phyloP scores from a whole-genome alignment of 2,888 invertebrate genomes.

The Odontocerum albicorne region DNA sequence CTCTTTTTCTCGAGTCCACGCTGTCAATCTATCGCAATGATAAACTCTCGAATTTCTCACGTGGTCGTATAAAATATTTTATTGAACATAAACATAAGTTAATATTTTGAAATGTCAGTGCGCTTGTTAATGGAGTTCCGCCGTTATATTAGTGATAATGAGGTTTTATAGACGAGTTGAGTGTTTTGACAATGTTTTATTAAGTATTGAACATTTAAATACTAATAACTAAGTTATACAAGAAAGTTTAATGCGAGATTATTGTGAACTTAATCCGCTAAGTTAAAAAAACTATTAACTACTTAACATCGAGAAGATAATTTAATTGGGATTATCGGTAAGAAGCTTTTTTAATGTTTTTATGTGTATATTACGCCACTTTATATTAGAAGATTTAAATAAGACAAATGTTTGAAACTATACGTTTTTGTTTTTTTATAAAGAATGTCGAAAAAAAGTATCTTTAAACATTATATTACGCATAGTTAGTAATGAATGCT shows the following conservation, averaged over 20 bases:
- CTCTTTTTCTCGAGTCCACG: neutral
- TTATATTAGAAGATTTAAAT: no score
- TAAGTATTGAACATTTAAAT: constrained; percentile 1
- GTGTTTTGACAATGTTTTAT: constrained; percentile 6
- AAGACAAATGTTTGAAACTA: no score
- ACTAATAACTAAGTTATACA: no score
- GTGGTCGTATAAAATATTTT: constrained; percentile 10
- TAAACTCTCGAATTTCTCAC: constrained; percentile 15
- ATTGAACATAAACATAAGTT: neutral
- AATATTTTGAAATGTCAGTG: constrained; percentile 10
- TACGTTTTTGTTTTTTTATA: no score
- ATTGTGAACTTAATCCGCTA: neutral
- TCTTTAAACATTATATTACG: no score
- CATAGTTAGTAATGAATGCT: no score
- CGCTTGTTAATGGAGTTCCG: constrained; percentile 4
- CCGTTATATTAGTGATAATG: neutral
- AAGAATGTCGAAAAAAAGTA: no score
- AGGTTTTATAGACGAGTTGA: neutral
- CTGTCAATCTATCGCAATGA: constrained; percentile 13
- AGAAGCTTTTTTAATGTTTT: no score
- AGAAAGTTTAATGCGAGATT: neutral
- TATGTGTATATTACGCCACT: no score
- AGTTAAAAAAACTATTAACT: no score
- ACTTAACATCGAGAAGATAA: no score
- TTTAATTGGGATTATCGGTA: no score